Conservation (phyloP, 1,140 invertebrate species). For the Drosophila obscura region DNA sequence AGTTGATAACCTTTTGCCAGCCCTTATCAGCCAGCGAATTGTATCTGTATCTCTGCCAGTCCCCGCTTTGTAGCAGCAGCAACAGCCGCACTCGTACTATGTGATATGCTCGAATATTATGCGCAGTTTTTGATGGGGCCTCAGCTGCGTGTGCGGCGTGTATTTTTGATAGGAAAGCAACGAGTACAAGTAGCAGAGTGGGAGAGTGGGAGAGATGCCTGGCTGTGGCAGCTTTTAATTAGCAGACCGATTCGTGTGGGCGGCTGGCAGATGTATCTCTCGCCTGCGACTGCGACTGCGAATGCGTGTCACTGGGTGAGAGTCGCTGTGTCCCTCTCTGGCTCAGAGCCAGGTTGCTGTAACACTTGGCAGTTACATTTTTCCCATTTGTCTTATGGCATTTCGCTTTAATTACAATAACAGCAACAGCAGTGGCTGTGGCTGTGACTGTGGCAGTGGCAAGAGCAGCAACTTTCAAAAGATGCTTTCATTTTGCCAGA, state of each 20-base stretch:
- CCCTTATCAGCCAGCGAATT: conserved; percentile 49
- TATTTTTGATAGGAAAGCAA: no score
- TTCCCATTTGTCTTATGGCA: conserved; percentile 80
- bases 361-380: conserved; percentile 79
- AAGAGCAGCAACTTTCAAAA: conserved; percentile 75
- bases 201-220: no score
- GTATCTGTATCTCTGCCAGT: conserved; percentile 34
- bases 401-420: conserved; percentile 82
- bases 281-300: conserved; percentile 30
- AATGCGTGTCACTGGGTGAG: conserved; percentile 80
- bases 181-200: no score
- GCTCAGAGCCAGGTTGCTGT: conserved; percentile 8
- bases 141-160: conserved; percentile 31
- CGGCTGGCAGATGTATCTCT: conserved; percentile 31
- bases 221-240: conserved; percentile 56
- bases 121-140: conserved; percentile 59
- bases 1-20: conserved; percentile 60
- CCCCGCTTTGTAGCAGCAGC: neutral
- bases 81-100: neutral
- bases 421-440: conserved; percentile 33
- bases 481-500: conserved; percentile 81
- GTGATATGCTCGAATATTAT: conserved; percentile 51
- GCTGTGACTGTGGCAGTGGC: conserved; percentile 13
- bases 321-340: conserved; percentile 32
- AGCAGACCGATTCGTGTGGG: conserved; percentile 51